phyloP scores from a whole-genome alignment of 2,113 vertebrate species.

The Dasyprocta punctata region DNA sequence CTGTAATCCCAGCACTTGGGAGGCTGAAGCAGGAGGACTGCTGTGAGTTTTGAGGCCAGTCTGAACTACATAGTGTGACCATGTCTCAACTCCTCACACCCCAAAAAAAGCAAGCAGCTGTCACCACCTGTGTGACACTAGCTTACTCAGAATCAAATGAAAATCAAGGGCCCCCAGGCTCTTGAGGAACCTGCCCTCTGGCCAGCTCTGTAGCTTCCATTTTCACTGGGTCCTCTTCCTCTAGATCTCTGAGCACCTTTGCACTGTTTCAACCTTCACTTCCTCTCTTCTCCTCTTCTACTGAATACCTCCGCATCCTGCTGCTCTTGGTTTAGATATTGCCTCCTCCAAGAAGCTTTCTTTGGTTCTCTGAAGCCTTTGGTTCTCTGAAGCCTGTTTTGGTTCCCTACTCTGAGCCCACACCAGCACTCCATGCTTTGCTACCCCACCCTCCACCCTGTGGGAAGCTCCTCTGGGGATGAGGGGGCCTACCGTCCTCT shows the following conservation, averaged over 20 bases:
- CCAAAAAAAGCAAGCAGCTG: not conserved
- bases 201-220: not conserved
- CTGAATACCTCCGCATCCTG: not conserved
- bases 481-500: not conserved
- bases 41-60: not conserved
- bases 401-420: not conserved
- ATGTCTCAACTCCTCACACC: not conserved
- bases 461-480: not conserved
- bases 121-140: not conserved
- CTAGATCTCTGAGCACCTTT: not conserved
- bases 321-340: not conserved
- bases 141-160: not conserved
- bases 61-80: not conserved
- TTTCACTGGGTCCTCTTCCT: not conserved
- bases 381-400: not conserved
- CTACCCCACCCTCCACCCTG: not conserved
- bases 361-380: not conserved
- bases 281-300: not conserved
- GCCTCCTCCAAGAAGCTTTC: not conserved
- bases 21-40: not conserved
- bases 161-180: not conserved
- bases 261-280: not conserved
- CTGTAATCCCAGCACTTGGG: not conserved
- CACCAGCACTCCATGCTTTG: not conserved
- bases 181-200: rapidly evolving